Percentiles rank a stretch among this genome's conserved stretches.
Conservation (phyloP, 1,140 invertebrate species). For the Reticulitermes speratus region DNA sequence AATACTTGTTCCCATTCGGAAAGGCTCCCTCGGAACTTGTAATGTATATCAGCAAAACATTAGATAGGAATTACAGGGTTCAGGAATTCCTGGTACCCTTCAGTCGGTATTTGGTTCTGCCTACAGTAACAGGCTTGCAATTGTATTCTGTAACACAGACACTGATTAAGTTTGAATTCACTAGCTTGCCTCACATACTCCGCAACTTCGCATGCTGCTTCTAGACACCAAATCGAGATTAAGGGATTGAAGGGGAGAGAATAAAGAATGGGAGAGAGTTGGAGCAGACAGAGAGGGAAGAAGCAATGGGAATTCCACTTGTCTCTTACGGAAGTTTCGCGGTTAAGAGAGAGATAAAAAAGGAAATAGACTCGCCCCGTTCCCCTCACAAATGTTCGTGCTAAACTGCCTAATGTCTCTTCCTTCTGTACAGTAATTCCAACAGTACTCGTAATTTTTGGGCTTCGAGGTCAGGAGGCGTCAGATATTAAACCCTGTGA, state of each 20-base stretch:
- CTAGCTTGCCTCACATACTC: background rate
- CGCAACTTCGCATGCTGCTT: background rate
- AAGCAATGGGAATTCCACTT: conserved; percentile 4
- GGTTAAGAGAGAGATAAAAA: background rate
- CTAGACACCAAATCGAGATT: background rate
- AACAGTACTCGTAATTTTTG: too few relatives aligned
- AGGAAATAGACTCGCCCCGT: background rate
- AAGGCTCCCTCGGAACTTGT: background rate
- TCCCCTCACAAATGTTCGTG: background rate
- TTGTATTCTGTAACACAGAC: background rate
- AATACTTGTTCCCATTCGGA: background rate
- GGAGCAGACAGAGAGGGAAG: background rate
- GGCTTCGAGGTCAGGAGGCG: too few relatives aligned
- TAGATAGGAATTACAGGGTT: background rate
- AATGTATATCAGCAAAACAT: background rate
- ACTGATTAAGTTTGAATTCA: background rate
- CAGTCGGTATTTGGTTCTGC: background rate
- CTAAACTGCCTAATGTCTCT: background rate
- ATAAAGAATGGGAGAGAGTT: background rate
- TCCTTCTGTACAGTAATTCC: too few relatives aligned
- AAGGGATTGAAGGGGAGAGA: background rate
- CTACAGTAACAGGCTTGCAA: background rate
- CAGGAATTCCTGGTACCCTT: background rate
- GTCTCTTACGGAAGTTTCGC: conserved; percentile 9
- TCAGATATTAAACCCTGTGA: too few relatives aligned